Conservation (phyloP, 2,888 invertebrate genomes). For the Caenorhabditis macrosperma region DNA sequence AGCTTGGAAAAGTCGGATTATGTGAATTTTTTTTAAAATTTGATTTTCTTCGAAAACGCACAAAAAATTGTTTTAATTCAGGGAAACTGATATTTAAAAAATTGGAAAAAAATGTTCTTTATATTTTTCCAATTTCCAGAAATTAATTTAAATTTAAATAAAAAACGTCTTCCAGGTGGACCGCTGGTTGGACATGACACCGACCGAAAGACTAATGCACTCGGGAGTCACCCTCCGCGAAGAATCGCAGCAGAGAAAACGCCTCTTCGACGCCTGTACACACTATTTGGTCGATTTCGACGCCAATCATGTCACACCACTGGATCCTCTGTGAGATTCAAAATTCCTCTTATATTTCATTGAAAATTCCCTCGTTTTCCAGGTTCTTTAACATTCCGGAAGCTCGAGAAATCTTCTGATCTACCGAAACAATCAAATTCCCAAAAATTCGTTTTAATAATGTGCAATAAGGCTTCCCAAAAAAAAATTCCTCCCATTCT, state of each 20-base stretch:
- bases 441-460: neutral
- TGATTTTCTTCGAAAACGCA: neutral
- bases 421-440: too few species aligned
- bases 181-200: conserved; percentile 65
- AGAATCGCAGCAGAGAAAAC: conserved; percentile 42
- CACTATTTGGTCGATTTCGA: conserved; percentile 73
- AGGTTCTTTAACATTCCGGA: conserved; percentile 61
- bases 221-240: conserved; percentile 47
- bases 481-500: neutral
- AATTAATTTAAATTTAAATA: neutral
- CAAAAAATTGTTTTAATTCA: too few species aligned
- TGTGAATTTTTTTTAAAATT: neutral
- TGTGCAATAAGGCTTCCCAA: too few species aligned
- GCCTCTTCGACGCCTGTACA: conserved; percentile 64
- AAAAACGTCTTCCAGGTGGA: conserved; percentile 52
- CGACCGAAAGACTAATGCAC: conserved; percentile 64
- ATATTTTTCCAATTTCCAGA: conserved; percentile 9
- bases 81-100: too few species aligned
- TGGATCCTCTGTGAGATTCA: conserved; percentile 61
- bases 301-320: conserved; percentile 69
- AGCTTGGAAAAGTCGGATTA: too few species aligned
- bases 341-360: neutral
- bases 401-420: conserved; percentile 31
- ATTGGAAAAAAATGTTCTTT: conserved; percentile 12
- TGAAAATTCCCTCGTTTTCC: conserved; percentile 8